A percentile compares a stretch with the other conserved stretches of the same genome.
Evolutionary conservation across 2,113 vertebrate genomes (phyloP).

Genomic region (Dipodomys spectabilis): DNA sequence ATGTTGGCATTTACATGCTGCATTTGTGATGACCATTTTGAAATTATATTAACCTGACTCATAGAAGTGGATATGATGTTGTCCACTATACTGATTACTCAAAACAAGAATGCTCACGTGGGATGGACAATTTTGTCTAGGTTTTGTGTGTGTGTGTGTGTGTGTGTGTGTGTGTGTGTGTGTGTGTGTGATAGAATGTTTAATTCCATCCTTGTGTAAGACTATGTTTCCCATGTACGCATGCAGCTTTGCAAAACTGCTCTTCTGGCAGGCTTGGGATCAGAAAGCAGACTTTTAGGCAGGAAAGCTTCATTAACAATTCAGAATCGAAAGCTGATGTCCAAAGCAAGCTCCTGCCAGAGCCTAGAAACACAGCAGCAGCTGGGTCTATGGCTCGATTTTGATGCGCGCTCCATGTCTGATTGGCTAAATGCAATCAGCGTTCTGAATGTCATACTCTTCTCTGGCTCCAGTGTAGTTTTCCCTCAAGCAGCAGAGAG

Average conservation of each 20-base stretch:
- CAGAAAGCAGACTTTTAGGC: background rate
- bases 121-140: background rate
- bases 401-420: background rate
- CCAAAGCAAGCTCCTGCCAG: background rate
- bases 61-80: background rate
- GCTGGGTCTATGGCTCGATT: background rate
- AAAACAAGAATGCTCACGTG: background rate
- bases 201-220: background rate
- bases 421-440: background rate
- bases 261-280: background rate
- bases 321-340: background rate
- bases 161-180: background rate
- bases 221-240: background rate
- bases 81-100: background rate
- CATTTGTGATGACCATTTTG: background rate
- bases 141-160: background rate
- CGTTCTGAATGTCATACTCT: background rate
- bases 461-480: background rate
- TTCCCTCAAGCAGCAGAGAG: background rate
- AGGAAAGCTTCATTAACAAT: background rate
- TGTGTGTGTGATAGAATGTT: background rate
- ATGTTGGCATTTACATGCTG: background rate
- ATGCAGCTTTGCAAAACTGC: background rate
- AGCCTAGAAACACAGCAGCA: background rate
- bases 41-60: background rate